Conservation (phyloP, 1,140 invertebrate species). For the Asbolus verrucosus region DNA sequence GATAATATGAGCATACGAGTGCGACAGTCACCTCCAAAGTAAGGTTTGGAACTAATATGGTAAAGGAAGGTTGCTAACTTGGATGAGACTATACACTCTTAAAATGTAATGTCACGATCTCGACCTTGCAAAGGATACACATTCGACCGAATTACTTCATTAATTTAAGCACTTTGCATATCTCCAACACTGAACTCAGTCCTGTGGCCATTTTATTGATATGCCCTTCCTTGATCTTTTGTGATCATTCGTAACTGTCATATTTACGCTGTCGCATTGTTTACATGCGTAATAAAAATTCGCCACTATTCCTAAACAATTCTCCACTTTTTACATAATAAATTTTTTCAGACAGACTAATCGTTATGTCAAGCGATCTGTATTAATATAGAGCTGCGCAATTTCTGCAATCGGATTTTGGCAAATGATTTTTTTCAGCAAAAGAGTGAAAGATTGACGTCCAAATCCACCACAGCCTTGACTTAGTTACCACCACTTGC, state of each 20-base stretch:
- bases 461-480: slow-evolving; percentile 13
- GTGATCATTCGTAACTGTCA: no score
- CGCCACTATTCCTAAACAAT: slow-evolving; percentile 10
- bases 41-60: slow-evolving; percentile 35
- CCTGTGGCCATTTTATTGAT: slow-evolving; percentile 14
- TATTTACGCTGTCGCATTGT: slow-evolving; percentile 15
- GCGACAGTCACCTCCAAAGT: slow-evolving; percentile 22
- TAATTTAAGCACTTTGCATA: slow-evolving; percentile 4
- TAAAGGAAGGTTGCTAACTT: slow-evolving; percentile 32
- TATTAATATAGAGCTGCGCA: no score
- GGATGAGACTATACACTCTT: slow-evolving; percentile 29
- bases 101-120: slow-evolving; percentile 18
- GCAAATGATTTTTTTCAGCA: slow-evolving; percentile 15
- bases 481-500: slow-evolving; percentile 2
- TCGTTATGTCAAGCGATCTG: no score
- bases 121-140: slow-evolving; percentile 21
- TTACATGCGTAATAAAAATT: slow-evolving; percentile 10
- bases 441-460: background rate
- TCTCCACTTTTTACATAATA: no score
- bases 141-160: slow-evolving; percentile 7
- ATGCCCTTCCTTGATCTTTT: slow-evolving; percentile 36
- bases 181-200: background rate
- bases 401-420: no score
- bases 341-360: no score
- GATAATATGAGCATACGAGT: slow-evolving; percentile 1